Conservation (phyloP, 2,797 vertebrate species). For the Sparidentex hasta region DNA sequence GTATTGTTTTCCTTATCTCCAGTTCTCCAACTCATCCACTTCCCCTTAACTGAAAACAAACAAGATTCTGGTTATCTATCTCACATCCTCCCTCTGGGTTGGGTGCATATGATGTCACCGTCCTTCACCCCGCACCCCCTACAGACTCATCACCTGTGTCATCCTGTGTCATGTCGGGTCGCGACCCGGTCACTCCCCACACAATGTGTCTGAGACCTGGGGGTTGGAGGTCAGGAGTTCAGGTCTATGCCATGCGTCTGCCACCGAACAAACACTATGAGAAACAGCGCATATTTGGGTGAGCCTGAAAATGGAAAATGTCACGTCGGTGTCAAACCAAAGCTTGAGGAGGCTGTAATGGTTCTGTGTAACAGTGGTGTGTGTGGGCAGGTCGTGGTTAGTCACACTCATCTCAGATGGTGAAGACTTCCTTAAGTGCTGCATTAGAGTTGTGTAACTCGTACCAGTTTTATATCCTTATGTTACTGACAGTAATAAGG, state of each 20-base stretch:
- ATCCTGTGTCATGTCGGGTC: constrained; percentile 42
- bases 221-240: constrained; percentile 34
- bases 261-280: constrained; percentile 45
- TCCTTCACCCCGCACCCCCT: constrained; percentile 15
- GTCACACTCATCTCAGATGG: neutral
- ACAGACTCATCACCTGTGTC: constrained; percentile 41
- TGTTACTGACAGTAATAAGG: neutral
- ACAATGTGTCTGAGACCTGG: constrained; percentile 56
- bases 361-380: neutral
- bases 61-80: constrained; percentile 47
- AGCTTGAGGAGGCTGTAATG: neutral
- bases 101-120: constrained; percentile 46
- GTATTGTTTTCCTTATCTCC: constrained; percentile 66
- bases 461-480: neutral
- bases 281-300: constrained; percentile 27
- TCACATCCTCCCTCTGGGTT: constrained; percentile 57
- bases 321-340: constrained; percentile 29
- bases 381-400: neutral
- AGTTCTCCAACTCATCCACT: constrained; percentile 40
- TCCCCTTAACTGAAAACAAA: constrained; percentile 60
- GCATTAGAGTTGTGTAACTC: neutral
- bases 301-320: constrained; percentile 1
- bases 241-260: constrained; percentile 13
- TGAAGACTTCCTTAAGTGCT: neutral
- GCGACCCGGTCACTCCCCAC: neutral